A percentile compares a stretch with the other conserved stretches of the same genome.
Evolutionary conservation across 2,888 invertebrate genomes (phyloP).

Genomic region (Coleophora flavipennella): DNA sequence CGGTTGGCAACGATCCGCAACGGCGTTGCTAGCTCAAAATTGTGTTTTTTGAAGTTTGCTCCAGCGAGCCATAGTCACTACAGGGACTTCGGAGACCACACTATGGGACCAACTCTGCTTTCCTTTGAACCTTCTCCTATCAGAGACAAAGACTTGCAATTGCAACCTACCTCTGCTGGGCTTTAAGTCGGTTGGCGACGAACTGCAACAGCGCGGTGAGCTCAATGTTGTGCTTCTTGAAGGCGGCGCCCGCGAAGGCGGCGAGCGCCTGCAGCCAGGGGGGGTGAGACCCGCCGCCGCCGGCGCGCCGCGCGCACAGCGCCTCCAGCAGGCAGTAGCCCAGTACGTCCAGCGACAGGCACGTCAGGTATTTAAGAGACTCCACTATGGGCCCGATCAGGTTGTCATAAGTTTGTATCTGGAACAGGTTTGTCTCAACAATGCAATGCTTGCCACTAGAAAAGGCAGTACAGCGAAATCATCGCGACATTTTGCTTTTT

Average conservation of each 20-base stretch:
- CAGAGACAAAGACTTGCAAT: too few relatives aligned
- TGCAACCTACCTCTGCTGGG: conserved; percentile 86
- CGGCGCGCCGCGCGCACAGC: conserved; percentile 58
- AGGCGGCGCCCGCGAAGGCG: conserved; percentile 95
- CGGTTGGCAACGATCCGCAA: too few relatives aligned
- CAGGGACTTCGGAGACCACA: too few relatives aligned
- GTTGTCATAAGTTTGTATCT: conserved; percentile 95
- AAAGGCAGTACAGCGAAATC: too few relatives aligned
- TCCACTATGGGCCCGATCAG: conserved; percentile 97
- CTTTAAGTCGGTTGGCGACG: conserved; percentile 96
- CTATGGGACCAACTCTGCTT: too few relatives aligned
- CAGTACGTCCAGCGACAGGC: conserved; percentile 95
- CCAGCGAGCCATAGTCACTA: too few relatives aligned
- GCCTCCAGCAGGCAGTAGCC: conserved; percentile 97
- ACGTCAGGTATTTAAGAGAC: conserved; percentile 95
- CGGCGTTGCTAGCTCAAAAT: too few relatives aligned
- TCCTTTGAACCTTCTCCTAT: too few relatives aligned
- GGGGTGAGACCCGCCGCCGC: conserved; percentile 91
- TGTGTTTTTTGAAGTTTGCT: too few relatives aligned
- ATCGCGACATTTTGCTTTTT: too few relatives aligned
- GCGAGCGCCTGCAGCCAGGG: conserved; percentile 95
- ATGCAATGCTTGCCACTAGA: too few relatives aligned
- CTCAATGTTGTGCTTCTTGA: conserved; percentile 97
- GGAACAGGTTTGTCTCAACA: not conserved
- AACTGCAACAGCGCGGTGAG: conserved; percentile 96